Evolutionary conservation across 1,140 invertebrate genomes (phyloP).

Genomic region (Camponotus floridanus): DNA sequence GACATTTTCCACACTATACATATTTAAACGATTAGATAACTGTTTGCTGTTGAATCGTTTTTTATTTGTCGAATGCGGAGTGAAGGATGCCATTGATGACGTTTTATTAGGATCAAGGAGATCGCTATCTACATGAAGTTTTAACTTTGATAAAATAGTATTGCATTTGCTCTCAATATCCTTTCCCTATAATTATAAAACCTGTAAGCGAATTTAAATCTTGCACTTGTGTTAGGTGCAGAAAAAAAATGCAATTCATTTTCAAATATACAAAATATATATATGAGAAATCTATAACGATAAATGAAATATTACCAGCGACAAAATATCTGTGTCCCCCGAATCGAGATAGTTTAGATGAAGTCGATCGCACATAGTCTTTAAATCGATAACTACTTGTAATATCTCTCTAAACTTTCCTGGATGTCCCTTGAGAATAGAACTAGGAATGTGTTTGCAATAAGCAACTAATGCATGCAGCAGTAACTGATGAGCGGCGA

Average conservation of each 20-base stretch:
- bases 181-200: constrained; percentile 76
- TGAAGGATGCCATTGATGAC: constrained; percentile 72
- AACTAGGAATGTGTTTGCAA: constrained; percentile 83
- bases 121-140: constrained; percentile 77
- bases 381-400: constrained; percentile 79
- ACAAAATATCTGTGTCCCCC: constrained; percentile 76
- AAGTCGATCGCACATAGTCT: constrained; percentile 79
- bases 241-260: background rate
- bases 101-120: constrained; percentile 68
- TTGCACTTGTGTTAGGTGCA: background rate
- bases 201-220: constrained; percentile 31
- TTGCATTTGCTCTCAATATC: constrained; percentile 79
- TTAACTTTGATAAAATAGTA: constrained; percentile 80
- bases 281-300: constrained; percentile 41
- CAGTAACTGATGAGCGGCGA: constrained; percentile 81
- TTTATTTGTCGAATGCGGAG: constrained; percentile 69
- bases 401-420: constrained; percentile 83
- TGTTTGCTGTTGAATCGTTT: constrained; percentile 62
- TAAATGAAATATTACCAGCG: constrained; percentile 73
- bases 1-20: constrained; percentile 76
- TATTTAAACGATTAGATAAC: constrained; percentile 77
- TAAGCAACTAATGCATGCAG: constrained; percentile 82
- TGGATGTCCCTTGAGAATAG: constrained; percentile 79
- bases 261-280: constrained; percentile 23
- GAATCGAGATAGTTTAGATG: constrained; percentile 81